Base-by-base conservation (phyloP, 1,140 invertebrate genomes). In the Galleria mellonella region DNA sequence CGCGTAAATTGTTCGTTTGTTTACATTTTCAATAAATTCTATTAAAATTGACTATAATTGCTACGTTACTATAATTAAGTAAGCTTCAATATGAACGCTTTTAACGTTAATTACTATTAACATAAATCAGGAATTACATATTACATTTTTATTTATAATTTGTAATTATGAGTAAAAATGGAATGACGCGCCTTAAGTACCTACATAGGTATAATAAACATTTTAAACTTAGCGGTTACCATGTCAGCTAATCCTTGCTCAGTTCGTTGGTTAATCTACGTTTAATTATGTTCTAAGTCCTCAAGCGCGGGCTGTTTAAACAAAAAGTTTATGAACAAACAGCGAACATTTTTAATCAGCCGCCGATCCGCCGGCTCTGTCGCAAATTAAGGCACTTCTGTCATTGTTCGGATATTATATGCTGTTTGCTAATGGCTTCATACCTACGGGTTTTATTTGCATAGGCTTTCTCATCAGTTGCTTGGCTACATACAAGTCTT, bases 281-380 rank as follows among this genome's bases (percentile, higher is more conserved):
- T 60, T 60, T 66, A 62, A 66, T 62, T 66, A 57, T 37, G 48
- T 43, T 44, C 29, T 15, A 12, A 14, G 4, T 39, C 9, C 39
- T 27, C 44, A 35, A 14, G 12, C 23, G 30, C 32, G 57, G 42
- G 14, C 8, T 11, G 29, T 36, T 51, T 46, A 53, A 43, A 47
- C 45, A 57, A 33, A 23, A 59, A 59, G 53, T 62, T 57, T 48
- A 35, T 50, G 45, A 29, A 40, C 52, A 63, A 63, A 61, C 60
- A 61, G 27, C 41, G 49, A 62, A 66, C 55, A 53, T 62, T 67
- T 67, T 67, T 56, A 67, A 67, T 63, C 60, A 58, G 47, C 43
- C 37, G 12, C 39, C 15, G 2, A 40, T 33, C 31, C 42, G 13
- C 23, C n/a, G 23, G 6, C 2, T 6, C 6, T 3, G 2, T 39